Base-by-base conservation (phyloP, 2,113 vertebrate species). In the Proteles cristata region DNA sequence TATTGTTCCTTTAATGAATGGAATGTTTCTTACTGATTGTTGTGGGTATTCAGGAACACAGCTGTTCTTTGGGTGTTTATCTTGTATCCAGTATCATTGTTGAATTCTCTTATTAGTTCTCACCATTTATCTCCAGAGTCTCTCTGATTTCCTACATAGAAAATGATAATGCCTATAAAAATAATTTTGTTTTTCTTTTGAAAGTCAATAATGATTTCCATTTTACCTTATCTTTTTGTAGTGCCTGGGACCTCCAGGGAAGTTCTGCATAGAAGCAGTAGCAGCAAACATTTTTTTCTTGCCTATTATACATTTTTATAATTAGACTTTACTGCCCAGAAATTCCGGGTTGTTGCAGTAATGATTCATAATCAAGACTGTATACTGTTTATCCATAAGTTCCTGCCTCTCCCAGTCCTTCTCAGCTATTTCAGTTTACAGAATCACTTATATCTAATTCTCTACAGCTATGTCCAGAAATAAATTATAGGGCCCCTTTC, bases 51-150 rank as follows among this genome's bases (percentile, higher is more conserved):
- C 39, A 96, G 77, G 6, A 95, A 66, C 11, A 58, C 53, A 79
- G 21, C 48, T 77, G 33, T 83, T 74, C 31, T 85, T 90, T 90
- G 50, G 94, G 23, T 85, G 81, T 69, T 81, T 90, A 55, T 93
- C 58, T 94, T 95, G 11, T 74, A 73, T 90, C 53, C 81, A 90
- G 50, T 61, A 80, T 79, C 10, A 80, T 63, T 82, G 19, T 65
- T 92, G 23, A 94, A 95, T 76, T 84, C 19, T 83, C 31, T 83
- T 68, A 48, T 87, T 93, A 43, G 7, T 95, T 79, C 63, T 77
- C 92, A 71, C 50, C 1, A 74, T 87, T 92, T 87, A 85, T 68
- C 15, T 76, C 73, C 50, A 43, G 11, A 74, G 28, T 88, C 12
- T 43, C 68, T 90, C 31, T 65, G 21, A 88, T 94, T 96, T 84